Evolutionary conservation across 2,113 vertebrate genomes (phyloP).

Genomic region (Ploceus nigricollis): DNA sequence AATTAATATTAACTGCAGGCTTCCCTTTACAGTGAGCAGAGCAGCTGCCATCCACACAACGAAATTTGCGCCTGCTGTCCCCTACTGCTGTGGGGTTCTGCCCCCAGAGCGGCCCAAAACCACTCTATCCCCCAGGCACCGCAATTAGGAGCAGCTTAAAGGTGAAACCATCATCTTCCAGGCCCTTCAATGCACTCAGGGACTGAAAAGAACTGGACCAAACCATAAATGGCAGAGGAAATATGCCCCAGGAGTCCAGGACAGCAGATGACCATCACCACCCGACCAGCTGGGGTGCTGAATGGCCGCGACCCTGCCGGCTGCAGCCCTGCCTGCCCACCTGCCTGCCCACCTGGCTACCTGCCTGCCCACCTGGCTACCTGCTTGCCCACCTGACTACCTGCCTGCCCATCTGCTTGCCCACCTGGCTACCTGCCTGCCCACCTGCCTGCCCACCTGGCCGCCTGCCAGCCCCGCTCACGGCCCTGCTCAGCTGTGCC

Average conservation of each 20-base stretch:
- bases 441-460: neutral
- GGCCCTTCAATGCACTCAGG: accelerated
- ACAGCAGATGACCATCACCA: neutral
- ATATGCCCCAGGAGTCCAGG: accelerated
- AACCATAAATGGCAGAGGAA: neutral
- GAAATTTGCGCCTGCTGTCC: accelerated
- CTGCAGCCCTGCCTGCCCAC: neutral
- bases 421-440: neutral
- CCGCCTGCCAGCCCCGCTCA: neutral
- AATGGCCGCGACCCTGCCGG: accelerated
- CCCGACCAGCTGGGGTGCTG: accelerated
- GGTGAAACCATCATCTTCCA: neutral
- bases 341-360: no score
- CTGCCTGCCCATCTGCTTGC: neutral
- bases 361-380: neutral
- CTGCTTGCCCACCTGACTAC: no score
- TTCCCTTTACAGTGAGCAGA: neutral
- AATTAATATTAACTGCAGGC: neutral
- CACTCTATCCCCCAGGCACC: neutral
- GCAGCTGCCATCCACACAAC: neutral
- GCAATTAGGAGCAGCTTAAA: neutral
- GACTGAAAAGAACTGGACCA: neutral
- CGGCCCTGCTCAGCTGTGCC: neutral
- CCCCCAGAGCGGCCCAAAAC: accelerated
- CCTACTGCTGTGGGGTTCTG: neutral